A percentile compares a stretch with the other conserved stretches of the same genome.
These are phyloP conservation scores for Icerya purchasi DNA, from an alignment of 2,888 invertebrate genomes.

Conservation along the genomic window DNA sequence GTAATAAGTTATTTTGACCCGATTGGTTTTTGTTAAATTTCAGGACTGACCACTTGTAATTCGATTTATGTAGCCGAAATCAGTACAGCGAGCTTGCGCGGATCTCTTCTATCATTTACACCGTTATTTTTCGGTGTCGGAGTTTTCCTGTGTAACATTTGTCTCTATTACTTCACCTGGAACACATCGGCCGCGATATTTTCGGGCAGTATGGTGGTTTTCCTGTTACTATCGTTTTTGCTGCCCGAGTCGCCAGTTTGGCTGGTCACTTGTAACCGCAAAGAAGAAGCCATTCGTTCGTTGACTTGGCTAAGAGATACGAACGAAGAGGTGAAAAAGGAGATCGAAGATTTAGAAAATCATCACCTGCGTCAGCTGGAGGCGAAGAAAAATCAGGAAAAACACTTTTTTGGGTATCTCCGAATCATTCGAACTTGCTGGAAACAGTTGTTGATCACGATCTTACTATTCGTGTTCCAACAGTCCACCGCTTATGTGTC, in stretches of 20 bases:
- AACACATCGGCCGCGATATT: neutral
- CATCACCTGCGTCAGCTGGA: neutral
- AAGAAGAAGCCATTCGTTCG: neutral
- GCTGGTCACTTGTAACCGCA: neutral
- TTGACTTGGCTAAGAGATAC: neutral
- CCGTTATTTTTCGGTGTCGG: neutral
- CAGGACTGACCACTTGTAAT: neutral
- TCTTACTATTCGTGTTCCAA: neutral
- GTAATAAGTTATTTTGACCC: too few species aligned
- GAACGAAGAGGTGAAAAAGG: neutral
- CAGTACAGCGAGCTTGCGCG: neutral
- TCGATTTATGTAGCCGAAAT: slow-evolving; percentile 2
- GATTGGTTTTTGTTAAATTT: neutral
- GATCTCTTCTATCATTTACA: neutral
- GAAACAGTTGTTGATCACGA: neutral
- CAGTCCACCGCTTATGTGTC: neutral
- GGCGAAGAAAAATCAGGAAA: neutral
- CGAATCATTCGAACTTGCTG: neutral
- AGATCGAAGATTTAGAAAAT: slow-evolving; percentile 3
- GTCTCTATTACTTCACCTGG: neutral
- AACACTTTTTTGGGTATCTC: neutral
- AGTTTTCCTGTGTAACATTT: neutral
- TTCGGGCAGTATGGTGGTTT: neutral
- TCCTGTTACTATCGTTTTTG: neutral
- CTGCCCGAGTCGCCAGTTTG: slow-evolving; percentile 4